Base-by-base conservation (phyloP, 2,797 vertebrate genomes). In the Mus caroli region DNA sequence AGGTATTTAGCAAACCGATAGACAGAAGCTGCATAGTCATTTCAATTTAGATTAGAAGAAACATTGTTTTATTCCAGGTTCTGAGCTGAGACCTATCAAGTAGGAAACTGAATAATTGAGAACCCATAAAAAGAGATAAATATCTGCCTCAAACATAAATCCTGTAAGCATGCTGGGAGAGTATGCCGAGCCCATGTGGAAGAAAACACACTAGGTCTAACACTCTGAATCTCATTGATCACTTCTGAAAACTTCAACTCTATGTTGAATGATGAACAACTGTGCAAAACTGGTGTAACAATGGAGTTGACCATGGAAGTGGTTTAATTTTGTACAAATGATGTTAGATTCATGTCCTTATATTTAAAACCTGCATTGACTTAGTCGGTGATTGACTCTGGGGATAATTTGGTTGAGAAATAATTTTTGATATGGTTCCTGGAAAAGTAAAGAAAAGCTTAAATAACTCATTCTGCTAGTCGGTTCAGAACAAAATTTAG, bases 401-500 rank as follows among this genome's bases (percentile, higher is more conserved):
- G 31, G 54, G 0, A 24, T 80, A 34, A 11, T 76, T 94, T 89
- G 26, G 20, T 80, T 91, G 84, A 31, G n/a, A 40, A 90, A 93
- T 17, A 85, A 79, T 8, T 67, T 37, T 71, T 34, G 52, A 6
- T 54, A 76, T 31, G 86, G 26, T 78, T 52, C 67, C 71, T 54
- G 54, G 9, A 69, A 97, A 96, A 71, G 71, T 43, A 86, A 88
- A 76, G 88, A 67, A 79, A 90, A 86, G 12, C 20, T 82, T 69
- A 76, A 58, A 77, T 37, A 46, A 56, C 24, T 26, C 58, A 83
- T 58, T 89, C 37, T 34, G 73, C 78, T 90, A 43, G 54, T 82
- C 11, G 69, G 87, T 94, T 94, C 69, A 96, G 43, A 80, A 88
- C 5, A 7, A 20, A 93, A 96, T 89, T 88, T 50, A 78, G 76